Base-by-base conservation (phyloP, 2,797 vertebrate genomes). In the Lophius americanus region DNA sequence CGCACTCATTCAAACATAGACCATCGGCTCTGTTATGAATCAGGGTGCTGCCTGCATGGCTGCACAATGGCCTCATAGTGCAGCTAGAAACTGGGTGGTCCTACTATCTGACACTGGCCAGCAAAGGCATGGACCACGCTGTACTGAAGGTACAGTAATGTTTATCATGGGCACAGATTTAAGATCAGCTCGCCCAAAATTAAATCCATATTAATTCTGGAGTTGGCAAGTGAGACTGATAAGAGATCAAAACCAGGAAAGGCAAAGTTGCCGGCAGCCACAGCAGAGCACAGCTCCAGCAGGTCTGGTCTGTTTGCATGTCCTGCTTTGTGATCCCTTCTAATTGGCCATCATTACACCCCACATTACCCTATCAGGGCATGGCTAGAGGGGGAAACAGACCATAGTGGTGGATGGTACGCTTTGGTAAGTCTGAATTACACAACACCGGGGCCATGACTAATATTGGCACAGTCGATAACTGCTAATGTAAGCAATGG, bases 301-400 rank as follows among this genome's bases (percentile, higher is more conserved):
- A 47, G 76, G 85, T 78, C 85, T 55, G 74, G 70, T 70, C 79
- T 86, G 89, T 92, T 91, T 91, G 90, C 85, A 77, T 73, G 90
- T 92, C 91, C 90, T 92, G 91, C 87, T 92, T 86, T 76, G 86
- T 92, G 92, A 93, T 91, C 90, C 91, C 84, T 81, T 86, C 84
- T 93, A 94, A 93, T 93, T 91, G 86, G 88, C 86, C 75, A 42
- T 90, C 88, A 93, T 93, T 93, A 93, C 91, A 92, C 85, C 85
- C 89, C 67, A 84, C 91, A 93, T 92, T 92, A 93, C 83, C 88
- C 89, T 88, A 89, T 89, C 89, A 78, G 90, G 79, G 89, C 74
- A 86, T 35, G 79, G 87, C 89, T 84, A 82, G 84, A 90, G 78
- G 82, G 88, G 90, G 86, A 89, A 89, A 88, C 88, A 89, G 91